Conservation (phyloP, 2,888 invertebrate genomes). For the Rhabditoides inermis region DNA sequence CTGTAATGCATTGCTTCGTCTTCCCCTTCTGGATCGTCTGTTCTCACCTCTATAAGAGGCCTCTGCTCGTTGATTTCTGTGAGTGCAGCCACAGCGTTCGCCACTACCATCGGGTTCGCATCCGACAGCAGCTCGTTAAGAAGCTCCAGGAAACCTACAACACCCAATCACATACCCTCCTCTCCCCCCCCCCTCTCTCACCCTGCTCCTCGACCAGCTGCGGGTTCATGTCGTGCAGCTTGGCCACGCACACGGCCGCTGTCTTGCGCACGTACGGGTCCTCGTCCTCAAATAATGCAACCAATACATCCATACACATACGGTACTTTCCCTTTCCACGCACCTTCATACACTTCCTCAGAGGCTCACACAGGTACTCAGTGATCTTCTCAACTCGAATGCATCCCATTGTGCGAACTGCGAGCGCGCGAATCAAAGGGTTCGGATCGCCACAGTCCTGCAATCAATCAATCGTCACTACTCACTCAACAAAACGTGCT, state of each 20-base stretch:
- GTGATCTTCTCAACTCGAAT: constrained; percentile 99
- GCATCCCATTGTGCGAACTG: constrained; percentile 98
- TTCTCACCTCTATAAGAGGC: constrained; percentile 69
- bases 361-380: constrained; percentile 93
- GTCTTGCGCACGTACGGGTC: constrained; percentile 97
- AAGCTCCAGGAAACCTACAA: constrained; percentile 73
- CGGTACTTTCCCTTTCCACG: neutral
- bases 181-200: neutral
- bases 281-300: constrained; percentile 63
- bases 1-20: constrained; percentile 5
- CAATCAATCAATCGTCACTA: constrained; percentile 1
- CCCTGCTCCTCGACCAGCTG: constrained; percentile 68
- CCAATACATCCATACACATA: too few species aligned
- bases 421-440: constrained; percentile 91
- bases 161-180: neutral
- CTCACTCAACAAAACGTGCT: neutral
- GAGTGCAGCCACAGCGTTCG: constrained; percentile 94
- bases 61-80: constrained; percentile 96
- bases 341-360: constrained; percentile 67
- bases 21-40: neutral
- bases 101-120: constrained; percentile 99
- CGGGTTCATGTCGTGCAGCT: constrained; percentile 87
- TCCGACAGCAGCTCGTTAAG: constrained; percentile 91
- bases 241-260: constrained; percentile 97
- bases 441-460: constrained; percentile 99